phyloP scores from a whole-genome alignment of 2,888 invertebrate genomes.

The Andrena haemorrhoa region DNA sequence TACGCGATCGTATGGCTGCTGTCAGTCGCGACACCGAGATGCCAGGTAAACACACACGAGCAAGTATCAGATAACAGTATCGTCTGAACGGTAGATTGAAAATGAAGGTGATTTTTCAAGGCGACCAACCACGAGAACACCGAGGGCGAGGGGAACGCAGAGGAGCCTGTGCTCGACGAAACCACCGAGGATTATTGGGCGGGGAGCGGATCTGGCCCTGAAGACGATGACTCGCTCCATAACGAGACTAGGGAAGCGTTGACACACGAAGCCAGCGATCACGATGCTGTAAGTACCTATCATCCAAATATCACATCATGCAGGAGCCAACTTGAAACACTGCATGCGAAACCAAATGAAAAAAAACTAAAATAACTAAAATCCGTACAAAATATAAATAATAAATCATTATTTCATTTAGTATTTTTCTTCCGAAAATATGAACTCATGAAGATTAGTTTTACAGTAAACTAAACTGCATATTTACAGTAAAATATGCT shows the following conservation, averaged over 20 bases:
- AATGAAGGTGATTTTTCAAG: conserved; percentile 29
- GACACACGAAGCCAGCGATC: conserved; percentile 91
- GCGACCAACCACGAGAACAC: conserved; percentile 72
- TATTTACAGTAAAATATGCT: too few species aligned
- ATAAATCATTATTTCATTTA: too few species aligned
- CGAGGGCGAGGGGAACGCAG: conserved; percentile 75
- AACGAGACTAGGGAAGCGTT: conserved; percentile 91
- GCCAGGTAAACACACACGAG: conserved; percentile 73
- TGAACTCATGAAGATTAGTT: too few species aligned
- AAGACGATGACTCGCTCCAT: conserved; percentile 82
- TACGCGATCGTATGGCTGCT: conserved; percentile 79
- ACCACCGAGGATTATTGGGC: conserved; percentile 84
- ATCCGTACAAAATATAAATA: too few species aligned
- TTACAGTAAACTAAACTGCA: too few species aligned
- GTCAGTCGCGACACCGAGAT: conserved; percentile 72
- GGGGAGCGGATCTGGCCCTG: conserved; percentile 83
- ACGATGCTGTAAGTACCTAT: conserved; percentile 89
- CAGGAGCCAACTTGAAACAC: background rate
- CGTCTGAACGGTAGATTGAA: background rate
- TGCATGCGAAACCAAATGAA: too few species aligned
- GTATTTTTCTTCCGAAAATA: too few species aligned
- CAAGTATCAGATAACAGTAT: background rate
- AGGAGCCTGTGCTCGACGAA: conserved; percentile 79
- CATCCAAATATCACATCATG: background rate
- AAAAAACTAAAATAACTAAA: too few species aligned